A percentile compares a stretch with the other conserved stretches of the same genome.
Evolutionary conservation across 2,797 vertebrate genomes (phyloP).

Genomic region (Sebastes glaucus): DNA sequence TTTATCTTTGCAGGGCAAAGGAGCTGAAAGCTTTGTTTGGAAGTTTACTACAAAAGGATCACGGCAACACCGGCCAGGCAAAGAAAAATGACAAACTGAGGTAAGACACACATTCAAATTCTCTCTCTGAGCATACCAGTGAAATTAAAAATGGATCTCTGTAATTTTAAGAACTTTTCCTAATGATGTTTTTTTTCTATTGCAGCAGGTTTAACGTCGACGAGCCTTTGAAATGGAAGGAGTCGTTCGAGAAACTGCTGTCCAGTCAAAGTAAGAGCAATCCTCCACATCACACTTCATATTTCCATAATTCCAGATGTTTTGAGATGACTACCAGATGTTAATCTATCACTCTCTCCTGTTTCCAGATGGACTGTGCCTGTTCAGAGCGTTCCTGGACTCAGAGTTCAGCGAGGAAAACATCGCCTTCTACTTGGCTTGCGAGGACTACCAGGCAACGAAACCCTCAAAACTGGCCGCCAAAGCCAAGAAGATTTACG

Average conservation of each 20-base stretch:
- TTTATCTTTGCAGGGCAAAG: slow-evolving; percentile 86
- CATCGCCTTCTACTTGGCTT: slow-evolving; percentile 95
- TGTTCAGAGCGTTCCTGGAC: slow-evolving; percentile 92
- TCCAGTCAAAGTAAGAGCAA: slow-evolving; percentile 90
- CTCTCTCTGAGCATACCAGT: not conserved
- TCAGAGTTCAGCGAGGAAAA: slow-evolving; percentile 98
- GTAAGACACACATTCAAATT: slow-evolving; percentile 49
- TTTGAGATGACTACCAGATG: not conserved
- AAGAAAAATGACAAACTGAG: slow-evolving; percentile 74
- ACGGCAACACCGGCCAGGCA: slow-evolving; percentile 58
- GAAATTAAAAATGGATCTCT: not conserved
- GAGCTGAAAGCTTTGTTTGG: slow-evolving; percentile 90
- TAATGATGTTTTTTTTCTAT: slow-evolving; percentile 9
- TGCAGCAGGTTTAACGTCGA: slow-evolving; percentile 82
- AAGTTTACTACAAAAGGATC: slow-evolving; percentile 89
- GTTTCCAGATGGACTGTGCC: slow-evolving; percentile 88
- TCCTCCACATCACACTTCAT: not conserved
- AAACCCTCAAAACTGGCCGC: slow-evolving; percentile 88
- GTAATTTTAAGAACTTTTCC: not conserved
- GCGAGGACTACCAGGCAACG: slow-evolving; percentile 91
- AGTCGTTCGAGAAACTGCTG: slow-evolving; percentile 91
- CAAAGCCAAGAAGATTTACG: slow-evolving; percentile 94
- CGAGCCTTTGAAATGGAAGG: slow-evolving; percentile 89
- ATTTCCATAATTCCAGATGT: not conserved
- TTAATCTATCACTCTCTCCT: slow-evolving; percentile 2